Evolutionary conservation across 1,140 invertebrate genomes (phyloP), one percentile per base, ranked within the genome.

Genomic region (honey bee (Apis mellifera)): DNA sequence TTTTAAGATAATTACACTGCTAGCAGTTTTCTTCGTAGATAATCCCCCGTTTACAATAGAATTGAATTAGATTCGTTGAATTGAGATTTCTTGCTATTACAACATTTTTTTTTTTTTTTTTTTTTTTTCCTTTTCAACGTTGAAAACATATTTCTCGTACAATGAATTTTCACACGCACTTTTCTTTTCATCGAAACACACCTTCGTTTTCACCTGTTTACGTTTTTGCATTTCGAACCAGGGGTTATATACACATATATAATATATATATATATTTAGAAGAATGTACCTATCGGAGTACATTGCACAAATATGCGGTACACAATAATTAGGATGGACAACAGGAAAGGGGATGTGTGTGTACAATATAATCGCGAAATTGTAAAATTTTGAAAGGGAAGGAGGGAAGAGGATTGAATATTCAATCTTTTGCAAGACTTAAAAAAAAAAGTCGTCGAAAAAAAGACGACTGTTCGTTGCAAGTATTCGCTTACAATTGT

Each of bases 301-400:
- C 69, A 74, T 83, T 86, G 85, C 85, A 83, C 75, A 85, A 86
- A 78, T 85, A 70, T 57, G 54, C 59, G 26, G 42, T 62, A 70
- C n/a, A 78, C 32, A 55, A 50, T 13, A 21, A 72, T 78, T 21
- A 69, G 17, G 23, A 32, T 15, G 60, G n/a, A 9, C 60, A 76
- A 54, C 26, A 64, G 15, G 9, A 64, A 11, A 26, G 17, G 17
- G 7, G 9, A 13, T 60, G 55, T 48, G 57, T 48, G 57, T 57
- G 57, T 60, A 59, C n/a, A 11, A 8, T 50, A 12, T n/a, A 64
- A 9, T 42, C 42, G 19, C 11, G 19, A n/a, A 73, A 48, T 71
- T 21, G 62, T 26, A 42, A 42, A 42, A 17, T 57, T 70, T 13
- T n/a, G n/a, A n/a, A 12, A 32, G 21, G 15, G 60, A 13, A 32